phyloP scores from a whole-genome alignment of 2,113 vertebrate genomes.

The Halichoeres trimaculatus region DNA sequence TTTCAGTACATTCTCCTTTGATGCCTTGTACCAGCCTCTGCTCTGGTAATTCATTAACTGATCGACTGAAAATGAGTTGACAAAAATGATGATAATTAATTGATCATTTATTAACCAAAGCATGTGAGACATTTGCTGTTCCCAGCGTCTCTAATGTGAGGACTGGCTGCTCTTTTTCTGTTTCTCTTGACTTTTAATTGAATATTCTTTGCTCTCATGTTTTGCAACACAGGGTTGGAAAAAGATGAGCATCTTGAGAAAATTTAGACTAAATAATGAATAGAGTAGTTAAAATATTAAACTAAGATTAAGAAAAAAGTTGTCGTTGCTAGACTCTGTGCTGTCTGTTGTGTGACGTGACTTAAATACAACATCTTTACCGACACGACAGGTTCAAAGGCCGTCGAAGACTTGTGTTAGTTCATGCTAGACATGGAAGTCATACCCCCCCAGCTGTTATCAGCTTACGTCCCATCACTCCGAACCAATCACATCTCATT shows the following conservation, averaged over 20 bases:
- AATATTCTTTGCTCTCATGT: neutral
- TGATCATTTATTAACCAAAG: neutral
- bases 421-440: no score
- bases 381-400: no score
- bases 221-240: neutral
- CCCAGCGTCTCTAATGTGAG: neutral
- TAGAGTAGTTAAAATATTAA: neutral
- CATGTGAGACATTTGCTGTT: neutral
- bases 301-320: no score
- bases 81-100: neutral
- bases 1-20: conserved; percentile 13
- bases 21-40: conserved; percentile 31
- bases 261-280: neutral
- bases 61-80: neutral
- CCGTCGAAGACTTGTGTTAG: no score
- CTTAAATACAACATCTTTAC: no score
- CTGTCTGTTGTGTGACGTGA: no score
- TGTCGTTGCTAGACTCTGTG: no score
- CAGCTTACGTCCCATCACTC: no score
- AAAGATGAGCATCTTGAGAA: neutral
- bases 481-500: no score
- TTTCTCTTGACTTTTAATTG: conserved; percentile 1
- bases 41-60: neutral
- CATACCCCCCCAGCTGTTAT: no score
- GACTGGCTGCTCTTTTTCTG: neutral